These are phyloP conservation scores for Callitettix versicolor DNA, from an alignment of 1,140 invertebrate genomes.

Conservation along the genomic window DNA sequence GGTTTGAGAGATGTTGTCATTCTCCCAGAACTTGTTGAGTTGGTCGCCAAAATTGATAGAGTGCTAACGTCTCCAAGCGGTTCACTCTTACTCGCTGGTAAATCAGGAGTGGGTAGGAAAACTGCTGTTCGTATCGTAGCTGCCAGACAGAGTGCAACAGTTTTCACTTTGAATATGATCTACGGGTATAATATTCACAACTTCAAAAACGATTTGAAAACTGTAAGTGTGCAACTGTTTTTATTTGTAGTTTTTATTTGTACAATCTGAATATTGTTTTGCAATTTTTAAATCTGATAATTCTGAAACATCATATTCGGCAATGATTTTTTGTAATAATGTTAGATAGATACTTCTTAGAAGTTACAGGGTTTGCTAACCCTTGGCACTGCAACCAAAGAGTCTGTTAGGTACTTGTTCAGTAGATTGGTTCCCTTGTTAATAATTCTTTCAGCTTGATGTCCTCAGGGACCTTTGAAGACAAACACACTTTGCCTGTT, in stretches of 20 bases:
- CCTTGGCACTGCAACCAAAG: no score
- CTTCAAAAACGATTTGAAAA: conserved; percentile 47
- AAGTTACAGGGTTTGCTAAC: no score
- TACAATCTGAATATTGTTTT: no score
- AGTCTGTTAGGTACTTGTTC: no score
- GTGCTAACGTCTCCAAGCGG: conserved; percentile 48
- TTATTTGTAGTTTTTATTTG: background rate
- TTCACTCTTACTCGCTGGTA: conserved; percentile 61
- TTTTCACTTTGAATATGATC: conserved; percentile 49
- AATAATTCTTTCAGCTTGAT: no score
- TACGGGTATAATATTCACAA: conserved; percentile 45
- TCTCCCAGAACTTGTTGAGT: conserved; percentile 51
- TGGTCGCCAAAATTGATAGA: conserved; percentile 51
- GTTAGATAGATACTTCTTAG: no score
- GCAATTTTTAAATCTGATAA: no score
- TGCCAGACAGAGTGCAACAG: conserved; percentile 53
- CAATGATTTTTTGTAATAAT: no score
- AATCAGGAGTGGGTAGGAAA: conserved; percentile 65
- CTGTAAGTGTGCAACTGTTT: conserved; percentile 24
- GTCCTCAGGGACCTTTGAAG: no score
- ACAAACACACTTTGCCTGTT: no score
- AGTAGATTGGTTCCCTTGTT: no score
- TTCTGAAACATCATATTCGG: no score
- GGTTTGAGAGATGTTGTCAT: conserved; percentile 44
- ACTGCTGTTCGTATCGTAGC: conserved; percentile 62